These are phyloP conservation scores for Platerodrilus igneus DNA, from an alignment of 2,888 invertebrate genomes.

Conservation along the genomic window DNA sequence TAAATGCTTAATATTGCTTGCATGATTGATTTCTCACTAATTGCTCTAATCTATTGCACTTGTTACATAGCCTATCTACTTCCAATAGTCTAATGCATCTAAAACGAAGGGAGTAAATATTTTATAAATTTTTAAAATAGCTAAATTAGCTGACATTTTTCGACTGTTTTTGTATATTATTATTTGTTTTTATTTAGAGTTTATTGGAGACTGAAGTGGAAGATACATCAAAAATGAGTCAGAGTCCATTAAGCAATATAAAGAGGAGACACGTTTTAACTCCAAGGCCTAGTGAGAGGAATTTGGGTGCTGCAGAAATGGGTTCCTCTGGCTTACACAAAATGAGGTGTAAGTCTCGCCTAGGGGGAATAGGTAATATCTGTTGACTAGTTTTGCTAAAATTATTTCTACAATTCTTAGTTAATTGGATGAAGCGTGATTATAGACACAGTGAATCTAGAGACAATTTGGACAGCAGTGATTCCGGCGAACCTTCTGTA, in stretches of 20 bases:
- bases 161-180: not conserved
- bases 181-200: constrained; percentile 60
- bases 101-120: no score
- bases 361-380: constrained; percentile 75
- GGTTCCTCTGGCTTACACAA: constrained; percentile 47
- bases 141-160: no score
- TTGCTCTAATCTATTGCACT: no score
- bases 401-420: no score
- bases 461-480: constrained; percentile 54
- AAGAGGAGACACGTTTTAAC: constrained; percentile 73
- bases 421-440: constrained; percentile 57
- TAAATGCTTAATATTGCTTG: no score
- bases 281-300: constrained; percentile 78
- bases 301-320: constrained; percentile 58
- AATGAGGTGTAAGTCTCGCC: constrained; percentile 54
- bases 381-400: constrained; percentile 25
- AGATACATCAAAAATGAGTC: constrained; percentile 67
- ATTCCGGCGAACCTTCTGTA: constrained; percentile 53
- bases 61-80: no score
- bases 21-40: no score
- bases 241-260: constrained; percentile 72
- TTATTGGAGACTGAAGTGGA: constrained; percentile 75
- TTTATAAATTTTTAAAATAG: no score
- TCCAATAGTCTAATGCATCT: no score
- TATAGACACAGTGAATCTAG: constrained; percentile 45